Percentiles rank a stretch among this genome's conserved stretches.
Conservation (phyloP, 2,888 invertebrate genomes). For the Diplolepis rosae region DNA sequence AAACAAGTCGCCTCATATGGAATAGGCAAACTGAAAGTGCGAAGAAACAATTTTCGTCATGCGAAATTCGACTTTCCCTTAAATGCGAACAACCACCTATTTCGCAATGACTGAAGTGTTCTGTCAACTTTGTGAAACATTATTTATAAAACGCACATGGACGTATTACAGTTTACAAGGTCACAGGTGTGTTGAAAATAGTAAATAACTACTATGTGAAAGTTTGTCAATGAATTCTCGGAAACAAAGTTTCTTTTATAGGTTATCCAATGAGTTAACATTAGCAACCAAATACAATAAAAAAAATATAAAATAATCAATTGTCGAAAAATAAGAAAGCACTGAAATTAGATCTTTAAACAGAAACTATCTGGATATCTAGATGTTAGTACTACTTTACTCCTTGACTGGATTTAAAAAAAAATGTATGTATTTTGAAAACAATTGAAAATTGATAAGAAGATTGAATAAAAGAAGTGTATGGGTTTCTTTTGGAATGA, state of each 20-base stretch:
- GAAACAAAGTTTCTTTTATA: constrained; percentile 12
- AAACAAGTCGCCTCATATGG: background rate
- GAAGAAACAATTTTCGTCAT: background rate
- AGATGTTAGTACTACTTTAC: background rate
- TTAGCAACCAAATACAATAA: no score
- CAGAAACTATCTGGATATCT: background rate
- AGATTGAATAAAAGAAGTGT: background rate
- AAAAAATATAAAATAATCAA: no score
- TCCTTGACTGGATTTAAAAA: background rate
- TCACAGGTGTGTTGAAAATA: constrained; percentile 11
- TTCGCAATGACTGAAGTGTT: background rate
- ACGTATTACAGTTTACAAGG: constrained; percentile 15
- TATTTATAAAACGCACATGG: constrained; percentile 8
- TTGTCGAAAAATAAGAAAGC: background rate
- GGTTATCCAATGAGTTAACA: background rate
- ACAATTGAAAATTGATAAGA: background rate
- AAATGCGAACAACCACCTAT: background rate
- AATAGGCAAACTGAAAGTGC: background rate
- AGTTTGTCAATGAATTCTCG: constrained; percentile 15
- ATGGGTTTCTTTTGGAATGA: constrained; percentile 18
- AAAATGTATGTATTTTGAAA: background rate
- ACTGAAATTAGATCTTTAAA: background rate
- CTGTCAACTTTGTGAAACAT: background rate
- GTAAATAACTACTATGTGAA: constrained; percentile 8
- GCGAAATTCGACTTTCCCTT: background rate